Percentiles rank a stretch among this genome's conserved stretches.
phyloP scores from a whole-genome alignment of 2,113 vertebrate species.

The Haplochromis vanheusdeni region DNA sequence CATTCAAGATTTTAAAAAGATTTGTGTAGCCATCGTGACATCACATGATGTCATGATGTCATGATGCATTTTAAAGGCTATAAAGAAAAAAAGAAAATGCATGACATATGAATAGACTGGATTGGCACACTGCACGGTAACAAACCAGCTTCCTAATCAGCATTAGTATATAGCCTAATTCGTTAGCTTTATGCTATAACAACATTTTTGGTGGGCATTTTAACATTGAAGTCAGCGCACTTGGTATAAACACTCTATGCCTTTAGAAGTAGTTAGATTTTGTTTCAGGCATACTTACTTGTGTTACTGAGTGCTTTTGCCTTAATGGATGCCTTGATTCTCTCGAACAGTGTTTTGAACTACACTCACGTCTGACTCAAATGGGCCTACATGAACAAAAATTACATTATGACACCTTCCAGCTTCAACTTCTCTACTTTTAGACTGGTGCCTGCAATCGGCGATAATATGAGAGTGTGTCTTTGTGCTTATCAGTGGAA shows the following conservation, averaged over 20 bases:
- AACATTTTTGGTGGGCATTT: not conserved
- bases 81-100: not conserved
- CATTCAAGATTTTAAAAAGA: not conserved
- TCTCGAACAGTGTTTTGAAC: not conserved
- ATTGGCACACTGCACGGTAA: not conserved
- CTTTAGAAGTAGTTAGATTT: not conserved
- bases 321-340: not conserved
- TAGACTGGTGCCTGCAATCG: not conserved
- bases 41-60: not conserved
- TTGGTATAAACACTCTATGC: not conserved
- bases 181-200: not conserved
- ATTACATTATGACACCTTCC: not conserved
- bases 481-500: conserved; percentile 56
- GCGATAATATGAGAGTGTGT: conserved; percentile 30
- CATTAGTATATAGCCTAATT: not conserved
- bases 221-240: not conserved
- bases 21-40: accelerated
- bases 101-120: not conserved
- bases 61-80: not conserved
- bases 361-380: not conserved
- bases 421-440: not conserved
- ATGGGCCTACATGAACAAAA: not conserved
- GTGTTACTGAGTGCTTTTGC: not conserved
- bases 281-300: not conserved
- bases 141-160: not conserved